Evolutionary conservation across 1,140 invertebrate species (phyloP), one percentile per base, ranked within the genome.

Genomic region (Brevipalpus yothersi): DNA sequence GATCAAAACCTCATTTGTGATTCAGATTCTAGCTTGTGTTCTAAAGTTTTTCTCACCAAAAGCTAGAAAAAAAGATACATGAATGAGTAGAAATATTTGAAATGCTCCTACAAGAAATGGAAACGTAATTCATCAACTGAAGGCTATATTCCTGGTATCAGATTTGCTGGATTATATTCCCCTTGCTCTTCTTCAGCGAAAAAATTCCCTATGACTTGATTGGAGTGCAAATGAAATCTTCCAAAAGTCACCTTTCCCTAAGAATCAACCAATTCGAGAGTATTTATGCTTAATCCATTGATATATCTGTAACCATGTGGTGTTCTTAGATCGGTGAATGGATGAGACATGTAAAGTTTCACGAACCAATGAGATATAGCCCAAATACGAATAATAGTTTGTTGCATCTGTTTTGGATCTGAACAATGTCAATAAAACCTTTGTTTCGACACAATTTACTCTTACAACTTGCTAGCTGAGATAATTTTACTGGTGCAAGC

Each of bases 371-470:
- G 85, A 80, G 49, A 93, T 76, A 69, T 95, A 96, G 69, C 95
- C 92, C 89, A 90, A 95, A 67, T n/a, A 93, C 86, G 4, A 83
- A 72, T 72, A 90, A 86, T 76, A 89, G 91, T 95, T 96, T 94
- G 89, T 91, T 31, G 91, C 72, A 71, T 95, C 84, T 19, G 91
- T 95, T 10, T 78, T 80, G n/a, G 91, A n/a, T n/a, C n/a, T n/a
- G n/a, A n/a, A n/a, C n/a, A n/a, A n/a, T n/a, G n/a, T n/a, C n/a
- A n/a, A n/a, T n/a, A n/a, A n/a, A n/a, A n/a, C n/a, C n/a, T n/a
- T n/a, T n/a, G n/a, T n/a, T n/a, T n/a, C n/a, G n/a, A n/a, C n/a
- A n/a, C n/a, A n/a, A n/a, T n/a, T n/a, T n/a, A n/a, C n/a, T n/a
- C n/a, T n/a, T n/a, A n/a, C n/a, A n/a, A n/a, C n/a, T n/a, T n/a